Evolutionary conservation across 1,140 invertebrate genomes (phyloP).

Genomic region (Papilio polyxenes): DNA sequence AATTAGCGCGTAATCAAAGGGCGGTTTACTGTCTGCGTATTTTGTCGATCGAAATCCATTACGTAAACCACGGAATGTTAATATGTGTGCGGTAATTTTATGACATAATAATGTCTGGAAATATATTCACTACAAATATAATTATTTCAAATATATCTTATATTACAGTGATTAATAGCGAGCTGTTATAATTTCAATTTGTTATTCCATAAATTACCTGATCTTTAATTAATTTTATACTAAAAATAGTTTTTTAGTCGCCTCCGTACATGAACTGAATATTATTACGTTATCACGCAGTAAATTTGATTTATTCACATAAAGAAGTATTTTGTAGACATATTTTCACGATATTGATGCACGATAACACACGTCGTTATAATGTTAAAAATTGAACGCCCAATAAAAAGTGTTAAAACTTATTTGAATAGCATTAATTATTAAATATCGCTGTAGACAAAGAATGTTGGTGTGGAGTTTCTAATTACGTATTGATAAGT

Average conservation of each 20-base stretch:
- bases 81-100: neutral
- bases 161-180: neutral
- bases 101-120: neutral
- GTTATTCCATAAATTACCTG: neutral
- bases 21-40: slow-evolving; percentile 26
- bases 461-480: too few relatives aligned
- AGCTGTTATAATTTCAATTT: neutral
- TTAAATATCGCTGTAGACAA: too few relatives aligned
- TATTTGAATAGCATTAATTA: neutral
- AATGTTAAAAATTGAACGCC: neutral
- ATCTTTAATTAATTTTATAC: neutral
- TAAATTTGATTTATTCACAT: neutral
- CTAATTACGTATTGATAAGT: too few relatives aligned
- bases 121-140: neutral
- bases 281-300: neutral
- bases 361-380: neutral
- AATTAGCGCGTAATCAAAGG: slow-evolving; percentile 19
- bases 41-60: slow-evolving; percentile 18
- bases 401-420: neutral
- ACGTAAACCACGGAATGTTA: neutral
- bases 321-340: neutral
- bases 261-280: neutral
- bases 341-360: neutral
- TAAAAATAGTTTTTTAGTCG: too few relatives aligned
- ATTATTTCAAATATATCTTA: neutral